A percentile compares a stretch with the other conserved stretches of the same genome.
phyloP scores from a whole-genome alignment of 2,888 invertebrate genomes.

The Acanthococcus lagerstroemiae region DNA sequence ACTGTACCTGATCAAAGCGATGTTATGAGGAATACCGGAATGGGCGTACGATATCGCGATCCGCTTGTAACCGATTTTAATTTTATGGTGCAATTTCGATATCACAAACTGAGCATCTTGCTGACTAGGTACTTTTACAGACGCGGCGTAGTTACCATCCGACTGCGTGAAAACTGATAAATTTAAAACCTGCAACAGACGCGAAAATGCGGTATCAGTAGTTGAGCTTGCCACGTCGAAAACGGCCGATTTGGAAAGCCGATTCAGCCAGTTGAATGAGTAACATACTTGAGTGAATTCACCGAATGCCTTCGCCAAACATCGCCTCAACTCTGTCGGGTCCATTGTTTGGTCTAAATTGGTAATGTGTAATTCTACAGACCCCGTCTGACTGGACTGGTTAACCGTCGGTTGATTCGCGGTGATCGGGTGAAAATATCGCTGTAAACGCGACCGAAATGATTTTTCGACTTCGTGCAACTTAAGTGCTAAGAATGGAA shows the following conservation, averaged over 20 bases:
- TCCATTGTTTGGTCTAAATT: constrained; percentile 62
- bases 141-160: constrained; percentile 59
- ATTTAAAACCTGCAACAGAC: constrained; percentile 50
- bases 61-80: constrained; percentile 65
- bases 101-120: constrained; percentile 59
- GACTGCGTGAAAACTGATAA: constrained; percentile 53
- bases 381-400: constrained; percentile 26
- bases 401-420: constrained; percentile 21
- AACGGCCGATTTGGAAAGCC: neutral
- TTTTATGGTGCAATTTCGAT: constrained; percentile 67
- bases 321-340: constrained; percentile 53
- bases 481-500: neutral
- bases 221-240: neutral
- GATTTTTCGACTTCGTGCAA: too few relatives aligned
- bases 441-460: constrained; percentile 10
- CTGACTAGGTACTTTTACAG: constrained; percentile 57
- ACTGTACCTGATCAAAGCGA: constrained; percentile 47
- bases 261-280: neutral
- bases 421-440: constrained; percentile 34
- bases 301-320: constrained; percentile 53
- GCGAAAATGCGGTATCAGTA: too few relatives aligned
- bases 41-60: constrained; percentile 65
- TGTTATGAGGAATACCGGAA: constrained; percentile 51
- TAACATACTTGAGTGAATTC: constrained; percentile 41
- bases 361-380: constrained; percentile 53